Evolutionary conservation across 2,888 invertebrate species (phyloP), one percentile per base, ranked within the genome.

Genomic region (Gandaritis pyraliata): DNA sequence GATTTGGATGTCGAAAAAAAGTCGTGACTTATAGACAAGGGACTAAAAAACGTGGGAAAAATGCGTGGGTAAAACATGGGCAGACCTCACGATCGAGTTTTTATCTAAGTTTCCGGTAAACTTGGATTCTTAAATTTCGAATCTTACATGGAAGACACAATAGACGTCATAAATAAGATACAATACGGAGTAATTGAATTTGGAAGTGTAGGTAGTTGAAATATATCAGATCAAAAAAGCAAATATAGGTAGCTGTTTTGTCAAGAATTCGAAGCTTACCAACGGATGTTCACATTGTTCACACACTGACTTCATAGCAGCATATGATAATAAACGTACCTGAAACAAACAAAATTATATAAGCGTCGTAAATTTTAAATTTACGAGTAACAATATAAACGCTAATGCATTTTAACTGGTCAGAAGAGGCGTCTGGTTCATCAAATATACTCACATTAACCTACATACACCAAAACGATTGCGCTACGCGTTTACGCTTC

Each of bases 381-480:
- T 55, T 48, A 56, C 23, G 48, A 64, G 50, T 46, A 61, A 57
- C 43, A 62, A 18, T 53, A 56, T 68, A 65, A 61, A 69, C 33
- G 41, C 54, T 57, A 61, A 66, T 66, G 66, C 56, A 58, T 63
- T 57, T 54, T 15, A 38, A 58, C 46, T 58, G 60, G 72, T 55
- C 58, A 66, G 43, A 55, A 65, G 46, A 64, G 59, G 65, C 56
- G 41, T 60, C 58, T 68, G 66, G 67, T 72, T 74, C 77, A 77
- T 80, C 75, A 76, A 71, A 66, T 54, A 70, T 70, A 78, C 82
- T 83, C 80, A 80, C 85, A 87, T 90, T 90, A 90, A 88, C 90
- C 91, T 77, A 91, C 82, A 86, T 90, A 76, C 82, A 81, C 72
- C 73, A 82, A 83, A 86, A 81, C 74, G 72, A 83, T 89, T 88